These are phyloP conservation scores for Drosophila prosaltans DNA, from an alignment of 1,140 invertebrate species.

Conservation along the genomic window DNA sequence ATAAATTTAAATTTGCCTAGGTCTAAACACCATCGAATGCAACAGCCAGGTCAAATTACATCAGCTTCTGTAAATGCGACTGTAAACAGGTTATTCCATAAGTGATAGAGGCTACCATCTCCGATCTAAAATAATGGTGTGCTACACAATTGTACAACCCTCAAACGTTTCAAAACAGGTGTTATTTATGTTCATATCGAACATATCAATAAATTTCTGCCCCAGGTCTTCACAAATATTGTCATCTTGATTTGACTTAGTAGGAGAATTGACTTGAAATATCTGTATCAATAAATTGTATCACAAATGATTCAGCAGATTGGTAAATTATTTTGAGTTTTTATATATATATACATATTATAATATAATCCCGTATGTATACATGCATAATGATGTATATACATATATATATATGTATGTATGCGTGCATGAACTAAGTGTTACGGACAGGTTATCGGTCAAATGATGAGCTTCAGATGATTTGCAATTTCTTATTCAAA, in stretches of 20 bases:
- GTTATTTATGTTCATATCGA: conserved; percentile 2
- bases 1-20: too few species aligned
- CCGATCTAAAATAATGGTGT: conserved; percentile 23
- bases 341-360: not conserved
- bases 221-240: not conserved
- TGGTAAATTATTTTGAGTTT: not conserved
- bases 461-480: not conserved
- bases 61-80: conserved; percentile 45
- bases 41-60: conserved; percentile 66
- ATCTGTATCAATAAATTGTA: conserved; percentile 26
- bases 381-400: not conserved
- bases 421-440: not conserved
- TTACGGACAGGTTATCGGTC: conserved; percentile 5
- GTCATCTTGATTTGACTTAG: not conserved
- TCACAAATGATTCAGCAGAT: conserved; percentile 34
- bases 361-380: not conserved
- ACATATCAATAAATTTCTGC: not conserved
- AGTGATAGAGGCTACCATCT: conserved; percentile 22
- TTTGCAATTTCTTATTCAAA: not conserved
- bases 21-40: conserved; percentile 51
- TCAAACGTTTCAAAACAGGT: conserved; percentile 35
- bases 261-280: conserved; percentile 16
- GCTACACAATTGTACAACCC: conserved; percentile 8
- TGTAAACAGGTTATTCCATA: conserved; percentile 54
- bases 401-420: not conserved